Conservation (phyloP, 2,888 invertebrate genomes). For the Buathra laborator region DNA sequence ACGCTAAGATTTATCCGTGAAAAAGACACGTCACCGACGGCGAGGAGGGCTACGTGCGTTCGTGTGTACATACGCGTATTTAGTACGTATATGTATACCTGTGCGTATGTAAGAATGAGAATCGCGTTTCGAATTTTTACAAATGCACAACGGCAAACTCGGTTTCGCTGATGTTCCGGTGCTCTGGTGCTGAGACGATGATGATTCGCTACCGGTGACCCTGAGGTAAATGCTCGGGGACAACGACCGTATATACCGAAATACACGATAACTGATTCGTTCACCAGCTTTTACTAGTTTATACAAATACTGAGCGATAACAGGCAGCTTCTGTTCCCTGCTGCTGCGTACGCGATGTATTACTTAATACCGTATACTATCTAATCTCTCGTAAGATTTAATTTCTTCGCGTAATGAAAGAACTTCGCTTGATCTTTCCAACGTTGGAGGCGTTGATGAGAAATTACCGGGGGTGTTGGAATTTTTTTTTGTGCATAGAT, state of each 20-base stretch:
- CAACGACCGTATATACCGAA: conserved; percentile 56
- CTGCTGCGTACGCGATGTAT: background rate
- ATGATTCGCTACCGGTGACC: conserved; percentile 49
- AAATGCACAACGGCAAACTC: conserved; percentile 34
- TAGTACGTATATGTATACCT: background rate
- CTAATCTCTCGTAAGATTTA: no score
- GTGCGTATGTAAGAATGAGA: background rate
- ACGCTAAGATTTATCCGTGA: conserved; percentile 55
- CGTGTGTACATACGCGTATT: conserved; percentile 16
- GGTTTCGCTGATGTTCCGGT: conserved; percentile 33
- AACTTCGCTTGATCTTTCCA: no score
- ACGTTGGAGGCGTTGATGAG: no score
- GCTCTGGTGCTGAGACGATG: conserved; percentile 13
- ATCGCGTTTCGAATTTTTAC: conserved; percentile 54
- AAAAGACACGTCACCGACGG: conserved; percentile 52
- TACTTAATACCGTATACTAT: background rate
- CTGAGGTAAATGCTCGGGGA: conserved; percentile 62
- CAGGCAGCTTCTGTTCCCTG: background rate
- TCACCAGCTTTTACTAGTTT: background rate
- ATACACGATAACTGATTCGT: conserved; percentile 13
- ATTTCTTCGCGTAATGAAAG: no score
- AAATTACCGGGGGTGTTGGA: no score
- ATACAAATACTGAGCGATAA: background rate
- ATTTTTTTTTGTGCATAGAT: no score
- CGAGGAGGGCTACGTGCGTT: background rate